These are phyloP conservation scores for Hydrotaea cyrtoneurina DNA, from an alignment of 2,888 invertebrate genomes.

Conservation along the genomic window DNA sequence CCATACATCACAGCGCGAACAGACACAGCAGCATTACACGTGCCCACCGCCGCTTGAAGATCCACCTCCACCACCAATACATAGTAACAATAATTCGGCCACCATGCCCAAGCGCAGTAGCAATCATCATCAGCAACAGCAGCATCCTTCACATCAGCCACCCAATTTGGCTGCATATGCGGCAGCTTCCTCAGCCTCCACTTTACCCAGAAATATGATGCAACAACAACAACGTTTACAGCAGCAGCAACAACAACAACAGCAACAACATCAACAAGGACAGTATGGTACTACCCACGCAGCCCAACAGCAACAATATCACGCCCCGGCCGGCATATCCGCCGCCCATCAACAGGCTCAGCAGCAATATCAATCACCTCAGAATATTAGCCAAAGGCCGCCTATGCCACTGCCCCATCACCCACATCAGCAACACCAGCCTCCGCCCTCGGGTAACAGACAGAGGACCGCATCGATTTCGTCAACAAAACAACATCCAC, in stretches of 20 bases:
- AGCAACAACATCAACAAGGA: constrained; percentile 70
- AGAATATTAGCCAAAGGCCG: constrained; percentile 73
- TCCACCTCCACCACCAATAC: constrained; percentile 79
- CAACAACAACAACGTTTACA: constrained; percentile 74
- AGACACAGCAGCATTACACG: constrained; percentile 73
- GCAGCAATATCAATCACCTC: constrained; percentile 75
- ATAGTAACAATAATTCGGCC: constrained; percentile 62
- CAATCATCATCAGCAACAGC: constrained; percentile 57
- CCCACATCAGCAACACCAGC: constrained; percentile 62
- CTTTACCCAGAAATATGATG: constrained; percentile 75
- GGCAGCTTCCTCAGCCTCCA: constrained; percentile 73
- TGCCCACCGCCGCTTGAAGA: constrained; percentile 79
- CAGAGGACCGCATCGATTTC: constrained; percentile 68
- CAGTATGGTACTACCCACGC: constrained; percentile 68
- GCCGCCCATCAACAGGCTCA: constrained; percentile 71
- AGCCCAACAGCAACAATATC: constrained; percentile 64
- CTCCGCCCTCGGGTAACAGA: constrained; percentile 70
- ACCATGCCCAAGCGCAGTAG: constrained; percentile 61
- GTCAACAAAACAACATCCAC: constrained; percentile 66
- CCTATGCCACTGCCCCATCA: constrained; percentile 67
- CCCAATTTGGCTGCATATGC: constrained; percentile 73
- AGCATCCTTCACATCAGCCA: constrained; percentile 57
- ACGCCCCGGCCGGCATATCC: constrained; percentile 76
- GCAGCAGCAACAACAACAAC: constrained; percentile 72
- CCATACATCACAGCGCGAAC: constrained; percentile 49